Base-by-base conservation (phyloP, 1,140 invertebrate species). In the Philaenus spumarius region DNA sequence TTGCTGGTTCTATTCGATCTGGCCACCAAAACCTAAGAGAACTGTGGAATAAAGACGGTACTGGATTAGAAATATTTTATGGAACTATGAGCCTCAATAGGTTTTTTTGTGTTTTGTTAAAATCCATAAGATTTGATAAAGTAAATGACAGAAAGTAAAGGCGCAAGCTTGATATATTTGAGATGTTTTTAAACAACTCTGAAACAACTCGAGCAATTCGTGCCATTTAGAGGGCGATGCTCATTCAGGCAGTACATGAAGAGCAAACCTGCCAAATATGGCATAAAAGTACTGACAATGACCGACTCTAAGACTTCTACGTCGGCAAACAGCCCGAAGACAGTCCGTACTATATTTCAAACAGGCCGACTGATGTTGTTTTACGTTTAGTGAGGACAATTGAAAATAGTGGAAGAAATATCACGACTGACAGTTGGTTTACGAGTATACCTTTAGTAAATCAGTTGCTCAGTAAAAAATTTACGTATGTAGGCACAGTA, bases 231-330 rank as follows among this genome's bases (percentile, higher is more conserved):
- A 52, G 71, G 71, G 45, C 61, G 66, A 52, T 73, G 70, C 60
- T 57, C 63, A 48, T 74, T 74, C 46, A 57, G 67, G 55, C 70
- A 72, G 53, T 75, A 73, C n/a, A n/a, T n/a, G n/a, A n/a, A n/a
- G n/a, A n/a, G n/a, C n/a, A n/a, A n/a, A n/a, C n/a, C n/a, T n/a
- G n/a, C n/a, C n/a, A n/a, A n/a, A n/a, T n/a, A n/a, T n/a, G n/a
- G n/a, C n/a, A n/a, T n/a, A n/a, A n/a, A n/a, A n/a, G n/a, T n/a
- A n/a, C n/a, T n/a, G n/a, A n/a, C n/a, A n/a, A n/a, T n/a, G n/a
- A n/a, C n/a, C 55, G 14, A 70, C 67, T 62, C 52, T 60, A 26
- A 39, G 40, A 7, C 55, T 68, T 23, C 72, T 72, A 63, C 70
- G 67, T 14, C 59, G 62, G 23, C 72, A 70, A 17, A 63, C 63